Evolutionary conservation across 2,113 vertebrate species (phyloP).

Genomic region (Dermatemys mawii): DNA sequence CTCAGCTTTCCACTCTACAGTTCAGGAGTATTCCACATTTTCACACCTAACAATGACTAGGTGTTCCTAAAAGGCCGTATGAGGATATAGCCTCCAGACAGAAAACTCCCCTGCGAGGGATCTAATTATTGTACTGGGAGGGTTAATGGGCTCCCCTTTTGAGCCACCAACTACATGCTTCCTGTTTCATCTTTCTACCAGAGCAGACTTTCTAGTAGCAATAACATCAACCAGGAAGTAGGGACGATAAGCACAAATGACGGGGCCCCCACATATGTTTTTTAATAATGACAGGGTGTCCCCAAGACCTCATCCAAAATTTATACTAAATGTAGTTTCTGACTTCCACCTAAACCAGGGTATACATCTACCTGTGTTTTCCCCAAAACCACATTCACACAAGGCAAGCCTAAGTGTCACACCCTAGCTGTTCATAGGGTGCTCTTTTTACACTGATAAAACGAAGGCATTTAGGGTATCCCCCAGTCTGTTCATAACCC

Average conservation of each 20-base stretch:
- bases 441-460: not conserved
- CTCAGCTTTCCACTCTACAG: not conserved
- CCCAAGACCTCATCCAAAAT: not conserved
- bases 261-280: not conserved
- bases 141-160: not conserved
- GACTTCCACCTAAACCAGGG: not conserved
- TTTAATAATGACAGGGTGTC: not conserved
- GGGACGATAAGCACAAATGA: not conserved
- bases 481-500: not conserved
- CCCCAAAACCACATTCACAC: not conserved
- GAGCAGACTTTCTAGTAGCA: not conserved
- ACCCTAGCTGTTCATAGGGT: not conserved
- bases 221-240: not conserved
- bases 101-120: not conserved
- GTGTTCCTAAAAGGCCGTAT: not conserved
- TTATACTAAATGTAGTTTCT: not conserved
- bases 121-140: accelerated
- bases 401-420: not conserved
- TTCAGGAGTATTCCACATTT: not conserved
- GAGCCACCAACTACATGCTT: not conserved
- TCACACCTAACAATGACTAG: not conserved
- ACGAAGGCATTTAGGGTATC: not conserved
- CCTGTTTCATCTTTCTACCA: not conserved
- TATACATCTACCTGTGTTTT: not conserved
- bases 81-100: not conserved